Base-by-base conservation (phyloP, 2,113 vertebrate genomes). In the Notarius quadriscutis region DNA sequence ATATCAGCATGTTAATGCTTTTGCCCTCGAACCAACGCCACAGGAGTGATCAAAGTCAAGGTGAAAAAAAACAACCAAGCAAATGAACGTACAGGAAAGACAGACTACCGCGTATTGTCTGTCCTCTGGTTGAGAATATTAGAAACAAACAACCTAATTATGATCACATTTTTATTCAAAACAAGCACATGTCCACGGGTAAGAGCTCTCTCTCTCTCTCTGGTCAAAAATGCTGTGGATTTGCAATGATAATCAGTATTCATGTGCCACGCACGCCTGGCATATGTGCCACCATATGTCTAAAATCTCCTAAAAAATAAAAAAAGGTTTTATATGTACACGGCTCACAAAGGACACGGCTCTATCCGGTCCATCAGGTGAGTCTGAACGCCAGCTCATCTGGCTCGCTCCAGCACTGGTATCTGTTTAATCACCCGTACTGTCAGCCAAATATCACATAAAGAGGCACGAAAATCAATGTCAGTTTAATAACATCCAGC, bases 281-380 rank as follows among this genome's bases (percentile, higher is more conserved):
- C 91, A 93, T 93, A 93, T 89, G 91, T 63, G 89, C 67, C 22
- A 85, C 86, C 91, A 94, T 92, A 93, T 93, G 93, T 91, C 91
- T 89, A 58, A 75, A 90, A 89, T 90, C 89, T 65, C 90, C 87
- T 82, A 78, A 22, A 87, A 84, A 55, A 53, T 5, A 78, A 57
- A 58, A 5, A 30, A 34, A 30, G 84, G 58, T 86, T 91, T 88
- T 82, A 84, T 89, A 85, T 84, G 91, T 89, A 84, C 75, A 87
- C 53, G 88, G 88, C 81, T 78, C 63, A 80, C 78, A 86, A 90
- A 87, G 86, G 85, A 90, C 1, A 25, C n/a, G 11, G 34, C 81
- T 87, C 63, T 50, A 84, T 85, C 83, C 84, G 11, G 53, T 55
- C 75, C 75, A 71, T 58, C 86, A 89, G 81, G 78, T 50, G 30